Conservation (phyloP, 2,113 vertebrate genomes). For the Cavia porcellus region DNA sequence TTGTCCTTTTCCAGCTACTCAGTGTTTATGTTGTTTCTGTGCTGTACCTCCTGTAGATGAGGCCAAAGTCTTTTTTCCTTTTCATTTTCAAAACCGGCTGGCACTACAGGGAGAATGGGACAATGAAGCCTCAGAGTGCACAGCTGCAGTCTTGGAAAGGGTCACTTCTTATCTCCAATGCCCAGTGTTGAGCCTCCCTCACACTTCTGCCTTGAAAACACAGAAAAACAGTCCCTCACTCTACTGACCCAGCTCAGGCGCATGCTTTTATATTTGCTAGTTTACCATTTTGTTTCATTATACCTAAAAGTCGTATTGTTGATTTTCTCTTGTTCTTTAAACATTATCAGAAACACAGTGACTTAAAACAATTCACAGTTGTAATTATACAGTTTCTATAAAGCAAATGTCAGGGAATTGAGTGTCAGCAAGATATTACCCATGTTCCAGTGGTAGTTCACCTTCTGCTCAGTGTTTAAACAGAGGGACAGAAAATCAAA, state of each 20-base stretch:
- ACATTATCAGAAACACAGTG: neutral
- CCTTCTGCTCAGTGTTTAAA: neutral
- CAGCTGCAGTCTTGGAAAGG: too few relatives aligned
- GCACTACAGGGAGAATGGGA: neutral
- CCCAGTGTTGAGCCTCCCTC: too few relatives aligned
- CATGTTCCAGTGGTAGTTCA: neutral
- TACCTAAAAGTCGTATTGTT: neutral
- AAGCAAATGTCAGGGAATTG: neutral
- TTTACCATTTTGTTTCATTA: neutral
- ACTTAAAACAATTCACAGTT: neutral
- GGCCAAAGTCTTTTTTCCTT: neutral
- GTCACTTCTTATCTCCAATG: rapidly evolving
- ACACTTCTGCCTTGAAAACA: too few relatives aligned
- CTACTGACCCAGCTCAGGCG: neutral
- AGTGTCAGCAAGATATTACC: neutral
- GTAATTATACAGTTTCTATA: neutral
- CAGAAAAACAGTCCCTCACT: rapidly evolving
- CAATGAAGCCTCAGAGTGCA: neutral
- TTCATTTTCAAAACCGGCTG: too few relatives aligned
- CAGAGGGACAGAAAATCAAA: neutral
- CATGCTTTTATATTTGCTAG: neutral
- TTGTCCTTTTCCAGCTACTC: too few relatives aligned
- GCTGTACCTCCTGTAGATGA: too few relatives aligned
- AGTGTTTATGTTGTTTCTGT: too few relatives aligned
- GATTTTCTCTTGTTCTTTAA: neutral